Conservation (phyloP, 2,797 vertebrate species). For the Simalia tracyae region DNA sequence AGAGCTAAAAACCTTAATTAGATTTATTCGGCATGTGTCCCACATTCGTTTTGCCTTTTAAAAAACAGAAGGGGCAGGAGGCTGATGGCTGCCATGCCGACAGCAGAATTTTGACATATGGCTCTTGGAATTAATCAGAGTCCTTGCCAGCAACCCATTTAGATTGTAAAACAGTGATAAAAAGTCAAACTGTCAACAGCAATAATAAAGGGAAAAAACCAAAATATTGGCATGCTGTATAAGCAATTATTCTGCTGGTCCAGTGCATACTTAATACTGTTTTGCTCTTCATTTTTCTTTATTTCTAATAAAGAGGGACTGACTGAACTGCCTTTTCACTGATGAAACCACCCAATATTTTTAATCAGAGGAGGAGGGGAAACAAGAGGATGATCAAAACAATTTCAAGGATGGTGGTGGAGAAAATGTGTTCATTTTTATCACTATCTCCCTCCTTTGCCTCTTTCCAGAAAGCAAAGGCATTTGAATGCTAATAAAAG, state of each 20-base stretch:
- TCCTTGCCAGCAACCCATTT: slow-evolving; percentile 40
- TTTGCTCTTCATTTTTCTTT: neutral
- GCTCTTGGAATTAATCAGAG: slow-evolving; percentile 46
- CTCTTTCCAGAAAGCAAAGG: slow-evolving; percentile 27
- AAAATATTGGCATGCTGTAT: slow-evolving; percentile 30
- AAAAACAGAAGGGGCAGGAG: neutral
- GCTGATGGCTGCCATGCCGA: slow-evolving; percentile 27
- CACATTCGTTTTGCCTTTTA: slow-evolving; percentile 21
- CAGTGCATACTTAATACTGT: neutral
- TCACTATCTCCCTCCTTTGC: slow-evolving; percentile 1
- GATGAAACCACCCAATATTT: slow-evolving; percentile 49
- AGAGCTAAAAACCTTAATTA: slow-evolving; percentile 26
- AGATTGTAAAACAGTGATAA: slow-evolving; percentile 38
- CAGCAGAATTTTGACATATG: slow-evolving; percentile 17
- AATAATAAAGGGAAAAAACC: slow-evolving; percentile 21
- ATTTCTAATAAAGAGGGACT: slow-evolving; percentile 33
- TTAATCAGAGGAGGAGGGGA: slow-evolving; percentile 50
- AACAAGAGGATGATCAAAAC: slow-evolving; percentile 45
- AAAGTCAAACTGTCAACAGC: slow-evolving; percentile 38
- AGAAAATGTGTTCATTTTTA: slow-evolving; percentile 9
- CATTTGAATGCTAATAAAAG: slow-evolving; percentile 40
- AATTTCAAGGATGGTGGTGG: slow-evolving; percentile 31
- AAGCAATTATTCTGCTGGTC: slow-evolving; percentile 1
- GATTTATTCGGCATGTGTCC: slow-evolving; percentile 26
- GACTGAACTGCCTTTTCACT: slow-evolving; percentile 34